Conservation (phyloP, 1,140 invertebrate genomes). For the Radopholus similis region DNA sequence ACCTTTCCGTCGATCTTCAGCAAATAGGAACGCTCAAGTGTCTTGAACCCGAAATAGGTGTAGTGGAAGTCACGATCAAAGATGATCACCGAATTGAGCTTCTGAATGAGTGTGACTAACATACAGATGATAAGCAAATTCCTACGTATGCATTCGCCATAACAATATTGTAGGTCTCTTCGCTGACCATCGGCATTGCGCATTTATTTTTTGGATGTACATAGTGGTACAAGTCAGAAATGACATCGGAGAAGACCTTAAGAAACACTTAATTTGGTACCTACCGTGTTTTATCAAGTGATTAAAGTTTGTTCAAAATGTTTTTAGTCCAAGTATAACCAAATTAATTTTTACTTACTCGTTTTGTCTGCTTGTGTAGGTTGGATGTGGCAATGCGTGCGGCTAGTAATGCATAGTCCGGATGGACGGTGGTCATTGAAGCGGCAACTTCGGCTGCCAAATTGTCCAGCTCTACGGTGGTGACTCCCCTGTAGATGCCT, state of each 20-base stretch:
- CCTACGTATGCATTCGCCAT: slow-evolving; percentile 75
- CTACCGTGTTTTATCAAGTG: too few species aligned
- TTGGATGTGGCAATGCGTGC: slow-evolving; percentile 93
- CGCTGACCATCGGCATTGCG: slow-evolving; percentile 76
- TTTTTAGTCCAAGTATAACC: neutral
- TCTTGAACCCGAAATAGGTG: slow-evolving; percentile 99
- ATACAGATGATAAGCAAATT: neutral
- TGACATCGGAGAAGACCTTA: slow-evolving; percentile 74
- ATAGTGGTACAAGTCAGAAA: slow-evolving; percentile 78
- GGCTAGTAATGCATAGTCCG: slow-evolving; percentile 91
- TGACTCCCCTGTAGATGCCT: slow-evolving; percentile 90
- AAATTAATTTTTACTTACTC: slow-evolving; percentile 3
- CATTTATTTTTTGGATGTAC: slow-evolving; percentile 72
- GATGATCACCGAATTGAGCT: slow-evolving; percentile 71
- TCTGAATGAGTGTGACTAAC: slow-evolving; percentile 22
- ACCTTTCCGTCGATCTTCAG: slow-evolving; percentile 89
- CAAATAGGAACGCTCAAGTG: slow-evolving; percentile 88
- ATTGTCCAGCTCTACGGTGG: slow-evolving; percentile 92
- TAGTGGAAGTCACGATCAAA: slow-evolving; percentile 95
- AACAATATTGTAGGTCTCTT: slow-evolving; percentile 77
- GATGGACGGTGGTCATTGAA: slow-evolving; percentile 89
- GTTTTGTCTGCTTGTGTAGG: slow-evolving; percentile 79
- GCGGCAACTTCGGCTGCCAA: slow-evolving; percentile 92
- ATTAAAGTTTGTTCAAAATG: neutral
- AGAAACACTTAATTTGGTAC: too few species aligned